Evolutionary conservation across 2,113 vertebrate species (phyloP).

Genomic region (Neodontobutis hainanensis): DNA sequence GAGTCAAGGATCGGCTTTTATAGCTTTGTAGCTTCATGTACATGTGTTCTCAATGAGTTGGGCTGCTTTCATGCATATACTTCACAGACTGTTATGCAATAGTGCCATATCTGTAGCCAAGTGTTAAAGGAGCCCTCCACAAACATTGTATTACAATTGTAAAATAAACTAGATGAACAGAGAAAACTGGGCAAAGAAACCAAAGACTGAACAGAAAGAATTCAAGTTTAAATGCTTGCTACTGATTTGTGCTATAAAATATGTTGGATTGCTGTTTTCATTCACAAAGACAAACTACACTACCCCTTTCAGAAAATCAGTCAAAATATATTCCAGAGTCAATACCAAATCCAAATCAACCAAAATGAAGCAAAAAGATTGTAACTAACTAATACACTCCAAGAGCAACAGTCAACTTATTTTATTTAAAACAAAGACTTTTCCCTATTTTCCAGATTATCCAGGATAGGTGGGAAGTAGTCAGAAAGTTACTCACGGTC

Average conservation of each 20-base stretch:
- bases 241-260: no score
- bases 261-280: no score
- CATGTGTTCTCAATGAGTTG: not conserved
- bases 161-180: not conserved
- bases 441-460: not conserved
- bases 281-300: no score
- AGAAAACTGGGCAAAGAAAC: no score
- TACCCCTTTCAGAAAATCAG: no score
- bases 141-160: not conserved
- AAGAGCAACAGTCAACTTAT: no score
- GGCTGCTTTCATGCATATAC: not conserved
- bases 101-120: not conserved
- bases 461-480: not conserved
- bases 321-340: no score
- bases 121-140: constrained; percentile 18
- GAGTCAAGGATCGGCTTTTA: constrained; percentile 13
- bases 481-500: constrained; percentile 88
- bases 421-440: not conserved
- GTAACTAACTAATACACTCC: no score
- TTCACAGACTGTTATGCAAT: not conserved
- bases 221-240: no score
- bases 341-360: no score
- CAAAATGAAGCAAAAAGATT: no score
- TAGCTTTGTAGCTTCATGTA: constrained; percentile 5
- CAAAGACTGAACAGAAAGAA: not conserved